phyloP scores from a whole-genome alignment of 1,140 invertebrate genomes.

The Aporrectodea caliginosa region DNA sequence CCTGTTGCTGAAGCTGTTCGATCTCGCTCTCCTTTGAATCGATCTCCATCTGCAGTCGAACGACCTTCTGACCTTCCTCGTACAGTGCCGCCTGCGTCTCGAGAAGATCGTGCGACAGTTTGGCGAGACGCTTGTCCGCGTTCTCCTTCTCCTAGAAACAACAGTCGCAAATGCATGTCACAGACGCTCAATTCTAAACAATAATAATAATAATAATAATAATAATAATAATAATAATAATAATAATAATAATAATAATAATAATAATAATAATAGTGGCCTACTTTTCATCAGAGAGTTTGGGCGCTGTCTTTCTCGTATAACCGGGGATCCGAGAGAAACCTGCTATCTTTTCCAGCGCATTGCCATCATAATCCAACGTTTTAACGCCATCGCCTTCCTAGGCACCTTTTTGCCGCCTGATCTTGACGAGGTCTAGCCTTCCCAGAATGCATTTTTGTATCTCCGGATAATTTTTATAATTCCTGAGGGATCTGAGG shows the following conservation, averaged over 20 bases:
- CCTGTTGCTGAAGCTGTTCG: constrained; percentile 79
- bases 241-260: constrained; percentile 8
- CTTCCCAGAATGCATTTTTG: too few relatives aligned
- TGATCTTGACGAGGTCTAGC: too few relatives aligned
- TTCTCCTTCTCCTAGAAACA: not conserved
- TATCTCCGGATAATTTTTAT: too few relatives aligned
- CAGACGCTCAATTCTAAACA: not conserved
- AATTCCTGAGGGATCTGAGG: too few relatives aligned
- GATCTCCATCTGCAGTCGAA: constrained; percentile 87
- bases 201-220: not conserved
- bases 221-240: constrained; percentile 8
- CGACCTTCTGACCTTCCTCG: constrained; percentile 67
- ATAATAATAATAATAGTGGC: not conserved
- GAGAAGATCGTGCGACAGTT: constrained; percentile 79
- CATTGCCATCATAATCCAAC: too few relatives aligned
- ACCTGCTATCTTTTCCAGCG: too few relatives aligned
- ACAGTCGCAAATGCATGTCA: too few relatives aligned
- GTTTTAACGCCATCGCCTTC: too few relatives aligned
- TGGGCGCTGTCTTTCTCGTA: too few relatives aligned
- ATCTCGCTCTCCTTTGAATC: constrained; percentile 95
- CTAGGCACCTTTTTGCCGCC: too few relatives aligned
- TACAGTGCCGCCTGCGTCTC: constrained; percentile 69
- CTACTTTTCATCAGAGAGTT: too few relatives aligned
- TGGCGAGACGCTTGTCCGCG: constrained; percentile 50
- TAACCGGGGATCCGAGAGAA: too few relatives aligned